Evolutionary conservation across 1,140 invertebrate genomes (phyloP).

Genomic region (Megalopta genalis): DNA sequence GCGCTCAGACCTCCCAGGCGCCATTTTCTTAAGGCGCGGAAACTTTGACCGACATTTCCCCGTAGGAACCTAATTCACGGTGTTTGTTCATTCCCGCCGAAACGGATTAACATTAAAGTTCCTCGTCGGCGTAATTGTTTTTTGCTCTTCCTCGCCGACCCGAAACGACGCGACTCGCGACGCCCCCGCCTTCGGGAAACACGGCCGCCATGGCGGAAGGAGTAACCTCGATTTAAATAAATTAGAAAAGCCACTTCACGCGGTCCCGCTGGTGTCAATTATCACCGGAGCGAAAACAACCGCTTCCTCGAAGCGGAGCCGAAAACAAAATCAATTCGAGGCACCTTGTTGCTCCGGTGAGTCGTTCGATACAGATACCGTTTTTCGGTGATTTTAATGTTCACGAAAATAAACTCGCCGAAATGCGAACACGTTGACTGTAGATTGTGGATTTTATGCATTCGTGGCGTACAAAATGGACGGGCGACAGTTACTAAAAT

Average conservation of each 20-base stretch:
- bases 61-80: background rate
- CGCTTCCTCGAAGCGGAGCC: background rate
- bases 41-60: constrained; percentile 32
- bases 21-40: constrained; percentile 21
- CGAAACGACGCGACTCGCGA: background rate
- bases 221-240: constrained; percentile 21
- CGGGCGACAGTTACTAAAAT: no score
- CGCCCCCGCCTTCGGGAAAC: background rate
- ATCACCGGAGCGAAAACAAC: background rate
- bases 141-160: background rate
- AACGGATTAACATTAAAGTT: constrained; percentile 38
- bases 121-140: background rate
- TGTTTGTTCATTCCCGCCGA: constrained; percentile 14
- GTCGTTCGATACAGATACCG: background rate
- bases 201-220: background rate
- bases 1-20: constrained; percentile 22
- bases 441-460: no score
- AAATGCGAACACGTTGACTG: no score
- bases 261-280: background rate
- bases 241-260: constrained; percentile 2
- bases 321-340: constrained; percentile 14
- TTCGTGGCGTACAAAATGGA: no score
- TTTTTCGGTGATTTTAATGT: background rate
- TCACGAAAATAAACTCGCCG: no score
- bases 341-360: background rate